phyloP scores from a whole-genome alignment of 2,113 vertebrate genomes.

The Ginglymostoma cirratum region DNA sequence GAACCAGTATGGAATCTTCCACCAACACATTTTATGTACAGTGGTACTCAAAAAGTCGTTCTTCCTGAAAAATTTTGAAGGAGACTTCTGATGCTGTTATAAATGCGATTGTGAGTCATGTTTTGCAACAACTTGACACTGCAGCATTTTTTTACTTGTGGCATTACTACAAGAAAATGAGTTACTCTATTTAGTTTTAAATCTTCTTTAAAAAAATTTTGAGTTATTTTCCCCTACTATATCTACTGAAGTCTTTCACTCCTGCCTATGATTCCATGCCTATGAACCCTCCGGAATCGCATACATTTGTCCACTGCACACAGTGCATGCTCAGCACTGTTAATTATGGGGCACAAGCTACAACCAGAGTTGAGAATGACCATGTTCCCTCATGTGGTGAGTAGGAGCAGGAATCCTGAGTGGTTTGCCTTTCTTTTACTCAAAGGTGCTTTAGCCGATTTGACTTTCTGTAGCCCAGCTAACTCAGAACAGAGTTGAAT shows the following conservation, averaged over 20 bases:
- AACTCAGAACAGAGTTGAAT: not conserved
- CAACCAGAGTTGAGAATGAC: not conserved
- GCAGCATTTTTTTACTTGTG: not conserved
- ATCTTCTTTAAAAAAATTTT: not conserved
- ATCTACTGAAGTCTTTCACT: not conserved
- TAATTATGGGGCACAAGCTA: not conserved
- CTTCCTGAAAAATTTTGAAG: not conserved
- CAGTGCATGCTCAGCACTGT: not conserved
- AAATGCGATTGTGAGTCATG: not conserved
- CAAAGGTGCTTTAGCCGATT: not conserved
- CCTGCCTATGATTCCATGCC: not conserved
- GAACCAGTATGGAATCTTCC: not conserved
- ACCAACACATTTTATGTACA: not conserved
- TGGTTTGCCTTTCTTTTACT: not conserved
- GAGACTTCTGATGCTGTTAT: not conserved
- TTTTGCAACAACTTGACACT: not conserved
- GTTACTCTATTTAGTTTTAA: not conserved
- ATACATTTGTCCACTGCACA: not conserved
- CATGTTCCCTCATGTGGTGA: not conserved
- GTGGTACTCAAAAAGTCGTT: not conserved
- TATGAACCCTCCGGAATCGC: not conserved
- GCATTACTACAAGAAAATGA: not conserved
- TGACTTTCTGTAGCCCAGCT: not conserved
- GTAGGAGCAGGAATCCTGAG: not conserved
- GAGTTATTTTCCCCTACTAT: not conserved